These are phyloP conservation scores for Larimichthys polyactis DNA, from an alignment of 2,113 vertebrate genomes.

Conservation along the genomic window DNA sequence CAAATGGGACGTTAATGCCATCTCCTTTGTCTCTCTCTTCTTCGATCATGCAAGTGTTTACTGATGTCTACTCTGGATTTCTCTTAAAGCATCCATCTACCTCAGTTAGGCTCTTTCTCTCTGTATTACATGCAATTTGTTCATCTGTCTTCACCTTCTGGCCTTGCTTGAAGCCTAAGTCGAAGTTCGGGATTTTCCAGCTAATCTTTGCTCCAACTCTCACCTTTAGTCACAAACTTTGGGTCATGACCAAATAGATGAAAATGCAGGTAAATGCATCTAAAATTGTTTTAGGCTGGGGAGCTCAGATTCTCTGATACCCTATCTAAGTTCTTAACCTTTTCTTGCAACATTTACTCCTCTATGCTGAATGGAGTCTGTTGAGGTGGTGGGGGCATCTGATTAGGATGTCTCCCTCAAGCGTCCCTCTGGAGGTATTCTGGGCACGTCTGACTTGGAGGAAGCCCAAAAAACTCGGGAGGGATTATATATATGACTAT, in stretches of 20 bases:
- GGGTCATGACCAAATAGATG: conserved; percentile 54
- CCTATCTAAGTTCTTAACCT: conserved; percentile 52
- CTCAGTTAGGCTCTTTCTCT: not conserved
- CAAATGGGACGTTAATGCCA: conserved; percentile 43
- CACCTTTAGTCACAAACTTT: conserved; percentile 49
- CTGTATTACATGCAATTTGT: conserved; percentile 2
- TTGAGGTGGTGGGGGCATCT: conserved; percentile 53
- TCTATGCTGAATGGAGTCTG: conserved; percentile 47
- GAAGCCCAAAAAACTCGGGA: conserved; percentile 45
- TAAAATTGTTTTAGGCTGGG: conserved; percentile 54
- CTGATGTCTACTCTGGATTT: not conserved
- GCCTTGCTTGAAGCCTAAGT: conserved; percentile 25
- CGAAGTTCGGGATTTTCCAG: conserved; percentile 22
- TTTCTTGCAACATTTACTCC: conserved; percentile 47
- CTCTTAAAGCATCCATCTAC: not conserved
- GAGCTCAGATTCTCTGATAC: conserved; percentile 51
- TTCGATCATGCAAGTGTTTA: not conserved
- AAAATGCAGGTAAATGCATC: conserved; percentile 43
- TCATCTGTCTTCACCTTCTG: conserved; percentile 1
- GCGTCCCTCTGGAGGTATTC: conserved; percentile 52
- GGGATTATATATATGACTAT: conserved; percentile 38
- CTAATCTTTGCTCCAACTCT: conserved; percentile 30
- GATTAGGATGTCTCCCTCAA: conserved; percentile 65
- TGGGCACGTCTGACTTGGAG: conserved; percentile 57
- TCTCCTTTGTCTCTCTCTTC: conserved; percentile 19